Base-by-base conservation (phyloP, 2,113 vertebrate species). In the Aptenodytes patagonicus region DNA sequence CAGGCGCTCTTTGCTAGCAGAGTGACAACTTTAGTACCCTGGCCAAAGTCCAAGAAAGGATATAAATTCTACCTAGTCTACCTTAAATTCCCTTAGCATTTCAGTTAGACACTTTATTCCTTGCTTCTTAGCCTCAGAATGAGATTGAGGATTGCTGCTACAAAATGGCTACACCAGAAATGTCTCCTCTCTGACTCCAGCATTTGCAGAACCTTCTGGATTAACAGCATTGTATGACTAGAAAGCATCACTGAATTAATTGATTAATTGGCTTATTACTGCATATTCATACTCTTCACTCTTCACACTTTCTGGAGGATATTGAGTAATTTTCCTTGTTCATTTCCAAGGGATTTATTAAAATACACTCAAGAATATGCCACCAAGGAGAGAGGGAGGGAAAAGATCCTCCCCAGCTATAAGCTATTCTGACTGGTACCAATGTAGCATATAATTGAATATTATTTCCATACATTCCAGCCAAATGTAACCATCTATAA, bases 401-500 rank as follows among this genome's bases (percentile, higher is more conserved):
- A 86, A 72, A 83, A 95, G 75, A 93, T 91, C 93, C 87, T 97
- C 82, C 95, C 84, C 85, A 96, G 92, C 92, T 96, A 94, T 95
- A 97, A 97, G 49, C 93, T 87, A 65, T 97, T 95, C 91, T 95
- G 88, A 90, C 93, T 95, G 89, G 83, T 97, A 93, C 95, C 95
- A 97, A 96, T 95, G 94, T 95, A 97, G 91, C 95, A 95, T 96
- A 95, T 95, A 96, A 97, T 95, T 95, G 92, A 95, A 97, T 84
- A 82, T 49, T 97, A 96, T 97, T 97, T 83, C 83, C 90, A 85
- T 87, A 91, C 65, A 96, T 85, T 89, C 78, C 70, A 94, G 81
- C 78, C 73, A 91, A 93, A 89, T 61, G 76, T 90, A 92, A 34
- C 70, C 83, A 93, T 96, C 70, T 89, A 86, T 71, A 93, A 89